A percentile compares a stretch with the other conserved stretches of the same genome.
Evolutionary conservation across 2,888 invertebrate genomes (phyloP).

Genomic region (Deroplatys truncata): DNA sequence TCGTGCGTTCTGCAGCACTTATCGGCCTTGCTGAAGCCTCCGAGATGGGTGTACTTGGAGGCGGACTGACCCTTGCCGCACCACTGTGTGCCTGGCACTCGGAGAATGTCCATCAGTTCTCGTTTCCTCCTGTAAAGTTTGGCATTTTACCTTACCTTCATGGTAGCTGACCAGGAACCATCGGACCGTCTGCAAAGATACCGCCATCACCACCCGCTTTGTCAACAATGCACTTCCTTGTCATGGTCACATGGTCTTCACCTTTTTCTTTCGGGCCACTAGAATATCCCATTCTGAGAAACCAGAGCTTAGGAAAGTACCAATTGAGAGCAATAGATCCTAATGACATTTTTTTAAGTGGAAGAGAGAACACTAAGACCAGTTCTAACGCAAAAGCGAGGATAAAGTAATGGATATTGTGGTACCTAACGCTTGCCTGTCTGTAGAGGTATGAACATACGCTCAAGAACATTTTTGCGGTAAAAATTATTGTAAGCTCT

Average conservation of each 20-base stretch:
- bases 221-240: neutral
- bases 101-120: slow-evolving; percentile 61
- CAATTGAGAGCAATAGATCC: too few species aligned
- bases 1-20: slow-evolving; percentile 81
- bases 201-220: slow-evolving; percentile 24
- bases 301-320: neutral
- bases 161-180: neutral
- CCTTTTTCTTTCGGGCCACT: neutral
- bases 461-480: too few species aligned
- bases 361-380: too few species aligned
- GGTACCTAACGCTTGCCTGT: too few species aligned
- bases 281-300: neutral
- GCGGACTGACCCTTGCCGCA: slow-evolving; percentile 87
- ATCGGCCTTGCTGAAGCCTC: slow-evolving; percentile 78
- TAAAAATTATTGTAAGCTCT: too few species aligned
- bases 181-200: slow-evolving; percentile 36
- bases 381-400: too few species aligned
- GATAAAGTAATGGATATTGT: too few species aligned
- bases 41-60: slow-evolving; percentile 74
- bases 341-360: too few species aligned
- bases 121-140: slow-evolving; percentile 47
- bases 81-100: slow-evolving; percentile 90
- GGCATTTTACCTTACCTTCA: slow-evolving; percentile 37
- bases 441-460: too few species aligned
- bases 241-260: neutral